Base-by-base conservation (phyloP, 2,113 vertebrate species). In the Glaucidium brasilianum region DNA sequence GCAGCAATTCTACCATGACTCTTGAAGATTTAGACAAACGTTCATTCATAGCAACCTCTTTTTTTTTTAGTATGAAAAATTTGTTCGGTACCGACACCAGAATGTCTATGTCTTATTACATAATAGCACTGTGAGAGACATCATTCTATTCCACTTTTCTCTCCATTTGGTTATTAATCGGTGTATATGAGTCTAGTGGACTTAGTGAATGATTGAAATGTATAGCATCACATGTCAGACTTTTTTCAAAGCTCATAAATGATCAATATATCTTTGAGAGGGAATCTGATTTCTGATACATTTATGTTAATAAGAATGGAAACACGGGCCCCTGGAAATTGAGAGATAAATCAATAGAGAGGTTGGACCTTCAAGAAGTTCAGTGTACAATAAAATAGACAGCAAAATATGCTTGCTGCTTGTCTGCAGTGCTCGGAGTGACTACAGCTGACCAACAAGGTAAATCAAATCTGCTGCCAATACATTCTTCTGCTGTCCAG, bases 381-480 rank as follows among this genome's bases (percentile, higher is more conserved):
- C 75, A 77, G 87, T 49, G 55, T 78, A 93, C 91, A 88, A 91
- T 90, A 95, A 96, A 94, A 93, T 79, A 88, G 77, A 90, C 83
- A 97, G 94, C 88, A 96, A 96, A 91, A 97, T 97, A 92, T 86
- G 94, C 97, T 96, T 85, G 97, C 97, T 97, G 96, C 88, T 90
- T 95, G 95, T 96, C 97, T 97, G 96, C 96, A 93, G 93, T 85
- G 95, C 96, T 97, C 91, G 96, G 97, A 98, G 97, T 96, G 93
- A 97, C 97, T 97, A 97, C 96, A 96, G 97, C 97, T 98, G 98
- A 97, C 98, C 96, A 97, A 96, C 95, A 96, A 98, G 97, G 95
- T 98, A 98, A 98, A 98, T 98, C 98, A 98, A 97, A 98, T 98
- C 98, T 98, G 96, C 97, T 97, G 97, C 98, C 98, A 98, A 98